phyloP scores from a whole-genome alignment of 2,888 invertebrate species.

The Scelioninae gen. 2 region DNA sequence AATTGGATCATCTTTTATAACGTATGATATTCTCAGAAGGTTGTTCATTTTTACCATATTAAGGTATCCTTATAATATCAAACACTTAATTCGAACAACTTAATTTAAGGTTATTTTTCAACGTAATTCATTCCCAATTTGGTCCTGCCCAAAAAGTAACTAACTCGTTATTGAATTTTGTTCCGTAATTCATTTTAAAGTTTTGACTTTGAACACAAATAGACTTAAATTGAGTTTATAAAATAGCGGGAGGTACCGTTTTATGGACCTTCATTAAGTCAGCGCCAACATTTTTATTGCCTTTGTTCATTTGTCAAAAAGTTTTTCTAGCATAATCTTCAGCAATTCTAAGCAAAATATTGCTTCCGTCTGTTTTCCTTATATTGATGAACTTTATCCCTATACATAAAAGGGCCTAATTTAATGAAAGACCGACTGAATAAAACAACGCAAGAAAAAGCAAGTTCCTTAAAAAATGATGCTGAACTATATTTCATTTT shows the following conservation, averaged over 20 bases:
- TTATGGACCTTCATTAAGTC: conserved; percentile 4
- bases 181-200: conserved; percentile 10
- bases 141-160: not conserved
- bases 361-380: no score
- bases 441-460: not conserved
- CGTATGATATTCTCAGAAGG: no score
- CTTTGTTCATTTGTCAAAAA: conserved; percentile 6
- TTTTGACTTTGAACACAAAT: conserved; percentile 18
- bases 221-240: conserved; percentile 18
- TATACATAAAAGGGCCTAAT: not conserved
- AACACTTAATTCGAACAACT: no score
- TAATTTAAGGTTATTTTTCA: no score
- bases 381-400: no score
- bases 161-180: not conserved
- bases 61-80: no score
- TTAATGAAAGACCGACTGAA: conserved; percentile 1
- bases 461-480: not conserved
- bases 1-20: no score
- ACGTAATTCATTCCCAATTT: no score
- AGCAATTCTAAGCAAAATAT: no score
- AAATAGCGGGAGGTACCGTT: conserved; percentile 7
- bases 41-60: no score
- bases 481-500: not conserved
- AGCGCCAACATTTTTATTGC: not conserved
- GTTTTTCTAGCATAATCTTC: not conserved